Evolutionary conservation across 2,888 invertebrate species (phyloP).

Genomic region (Orthonevra nobilis): DNA sequence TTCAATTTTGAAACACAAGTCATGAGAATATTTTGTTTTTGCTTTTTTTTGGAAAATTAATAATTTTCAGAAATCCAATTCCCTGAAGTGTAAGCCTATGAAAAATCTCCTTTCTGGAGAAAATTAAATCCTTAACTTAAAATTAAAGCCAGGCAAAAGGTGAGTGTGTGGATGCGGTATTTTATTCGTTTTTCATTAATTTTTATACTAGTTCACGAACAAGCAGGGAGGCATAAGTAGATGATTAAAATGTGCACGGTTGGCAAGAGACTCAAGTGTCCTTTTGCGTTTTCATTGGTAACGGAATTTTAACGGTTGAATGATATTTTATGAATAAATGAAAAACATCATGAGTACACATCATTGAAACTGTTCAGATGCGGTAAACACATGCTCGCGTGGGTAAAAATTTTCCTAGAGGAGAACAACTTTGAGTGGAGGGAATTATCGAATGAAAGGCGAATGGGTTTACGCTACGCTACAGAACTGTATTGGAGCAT

Average conservation of each 20-base stretch:
- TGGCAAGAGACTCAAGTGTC: slow-evolving; percentile 43
- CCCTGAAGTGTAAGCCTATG: no score
- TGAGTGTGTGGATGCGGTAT: background rate
- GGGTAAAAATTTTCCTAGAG: no score
- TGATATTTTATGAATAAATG: slow-evolving; percentile 45
- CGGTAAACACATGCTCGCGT: background rate
- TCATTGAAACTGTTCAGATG: slow-evolving; percentile 34
- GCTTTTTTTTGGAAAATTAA: no score
- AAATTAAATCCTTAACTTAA: slow-evolving; percentile 46
- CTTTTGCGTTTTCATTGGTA: slow-evolving; percentile 38
- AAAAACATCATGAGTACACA: slow-evolving; percentile 13
- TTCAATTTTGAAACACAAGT: slow-evolving; percentile 61
- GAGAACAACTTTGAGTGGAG: no score
- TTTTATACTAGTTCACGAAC: background rate
- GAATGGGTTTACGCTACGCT: no score
- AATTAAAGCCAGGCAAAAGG: background rate
- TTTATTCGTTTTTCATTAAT: background rate
- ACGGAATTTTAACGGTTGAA: slow-evolving; percentile 49
- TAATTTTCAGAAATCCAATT: no score
- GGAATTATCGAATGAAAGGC: no score
- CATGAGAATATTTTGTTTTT: slow-evolving; percentile 33
- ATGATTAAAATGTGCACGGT: slow-evolving; percentile 65
- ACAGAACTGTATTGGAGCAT: no score
- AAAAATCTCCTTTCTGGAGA: no score
- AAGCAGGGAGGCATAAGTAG: slow-evolving; percentile 51